These are phyloP conservation scores for Mesopsocus fuscifrons DNA, from an alignment of 2,888 invertebrate species.

Conservation along the genomic window DNA sequence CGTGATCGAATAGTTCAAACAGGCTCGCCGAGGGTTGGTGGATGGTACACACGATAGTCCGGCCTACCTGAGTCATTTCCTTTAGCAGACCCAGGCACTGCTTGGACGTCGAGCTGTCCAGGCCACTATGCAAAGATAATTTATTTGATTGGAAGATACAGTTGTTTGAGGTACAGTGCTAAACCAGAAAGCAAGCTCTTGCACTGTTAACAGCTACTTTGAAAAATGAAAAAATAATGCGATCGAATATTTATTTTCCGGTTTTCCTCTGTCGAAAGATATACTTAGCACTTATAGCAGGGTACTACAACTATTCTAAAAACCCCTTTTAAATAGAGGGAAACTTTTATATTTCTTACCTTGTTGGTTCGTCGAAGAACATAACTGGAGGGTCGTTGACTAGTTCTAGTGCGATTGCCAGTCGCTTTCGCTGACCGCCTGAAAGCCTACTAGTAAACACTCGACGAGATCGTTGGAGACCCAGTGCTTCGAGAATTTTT, in stretches of 20 bases:
- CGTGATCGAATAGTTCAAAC: constrained; percentile 35
- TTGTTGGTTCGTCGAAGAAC: constrained; percentile 90
- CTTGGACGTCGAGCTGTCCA: constrained; percentile 33
- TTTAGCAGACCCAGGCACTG: constrained; percentile 32
- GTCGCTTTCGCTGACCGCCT: constrained; percentile 77
- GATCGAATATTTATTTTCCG: too few relatives aligned
- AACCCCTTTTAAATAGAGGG: too few relatives aligned
- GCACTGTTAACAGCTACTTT: too few relatives aligned
- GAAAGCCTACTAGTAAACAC: constrained; percentile 55
- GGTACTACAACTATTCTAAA: too few relatives aligned
- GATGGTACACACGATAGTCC: constrained; percentile 37
- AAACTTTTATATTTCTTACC: constrained; percentile 37
- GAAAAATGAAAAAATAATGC: too few relatives aligned
- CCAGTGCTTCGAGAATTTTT: constrained; percentile 58
- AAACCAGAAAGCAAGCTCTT: too few relatives aligned
- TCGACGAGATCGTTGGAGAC: constrained; percentile 41
- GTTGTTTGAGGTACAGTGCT: too few relatives aligned
- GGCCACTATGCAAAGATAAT: constrained; percentile 23
- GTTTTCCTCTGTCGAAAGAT: too few relatives aligned
- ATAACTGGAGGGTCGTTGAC: constrained; percentile 82
- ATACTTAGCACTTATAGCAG: too few relatives aligned
- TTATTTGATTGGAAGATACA: too few relatives aligned
- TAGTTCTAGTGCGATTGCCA: constrained; percentile 78
- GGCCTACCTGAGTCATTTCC: constrained; percentile 29
- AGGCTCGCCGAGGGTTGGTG: constrained; percentile 38